These are phyloP conservation scores for Pipistrellus pipistrellus DNA, from an alignment of 2,797 vertebrate species.

Conservation along the genomic window DNA sequence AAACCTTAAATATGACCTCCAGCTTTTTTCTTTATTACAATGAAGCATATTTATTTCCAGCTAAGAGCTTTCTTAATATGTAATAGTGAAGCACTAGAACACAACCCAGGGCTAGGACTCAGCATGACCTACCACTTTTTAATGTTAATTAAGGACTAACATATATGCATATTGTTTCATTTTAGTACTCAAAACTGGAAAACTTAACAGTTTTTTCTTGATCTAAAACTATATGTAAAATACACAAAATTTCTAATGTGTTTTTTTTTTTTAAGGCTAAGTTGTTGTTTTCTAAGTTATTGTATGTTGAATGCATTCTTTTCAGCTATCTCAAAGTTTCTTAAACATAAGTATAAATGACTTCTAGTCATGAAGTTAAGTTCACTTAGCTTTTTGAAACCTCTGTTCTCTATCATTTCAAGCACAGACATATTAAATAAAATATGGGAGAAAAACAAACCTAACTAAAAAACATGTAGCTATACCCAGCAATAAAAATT, in stretches of 20 bases:
- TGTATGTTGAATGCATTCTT: conserved; percentile 57
- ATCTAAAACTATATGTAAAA: conserved; percentile 43
- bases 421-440: conserved; percentile 22
- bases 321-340: conserved; percentile 29
- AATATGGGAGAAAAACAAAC: neutral
- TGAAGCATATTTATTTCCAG: neutral
- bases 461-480: conserved; percentile 21
- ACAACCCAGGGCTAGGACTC: neutral
- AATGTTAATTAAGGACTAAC: conserved; percentile 51
- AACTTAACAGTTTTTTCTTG: conserved; percentile 26
- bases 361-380: conserved; percentile 37
- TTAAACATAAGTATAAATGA: conserved; percentile 58
- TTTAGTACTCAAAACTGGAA: conserved; percentile 33
- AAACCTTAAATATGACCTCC: conserved; percentile 41
- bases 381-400: neutral
- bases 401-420: conserved; percentile 11
- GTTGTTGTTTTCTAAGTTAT: conserved; percentile 44
- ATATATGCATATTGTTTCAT: neutral
- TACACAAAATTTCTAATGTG: conserved; percentile 17
- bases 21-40: neutral
- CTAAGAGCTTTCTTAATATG: neutral
- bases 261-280: conserved; percentile 5
- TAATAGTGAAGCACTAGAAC: neutral
- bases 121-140: neutral
- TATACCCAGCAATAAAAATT: conserved; percentile 17